Percentiles rank a stretch among this genome's conserved stretches.
phyloP scores from a whole-genome alignment of 2,113 vertebrate species.

The Solenodon paradoxus region DNA sequence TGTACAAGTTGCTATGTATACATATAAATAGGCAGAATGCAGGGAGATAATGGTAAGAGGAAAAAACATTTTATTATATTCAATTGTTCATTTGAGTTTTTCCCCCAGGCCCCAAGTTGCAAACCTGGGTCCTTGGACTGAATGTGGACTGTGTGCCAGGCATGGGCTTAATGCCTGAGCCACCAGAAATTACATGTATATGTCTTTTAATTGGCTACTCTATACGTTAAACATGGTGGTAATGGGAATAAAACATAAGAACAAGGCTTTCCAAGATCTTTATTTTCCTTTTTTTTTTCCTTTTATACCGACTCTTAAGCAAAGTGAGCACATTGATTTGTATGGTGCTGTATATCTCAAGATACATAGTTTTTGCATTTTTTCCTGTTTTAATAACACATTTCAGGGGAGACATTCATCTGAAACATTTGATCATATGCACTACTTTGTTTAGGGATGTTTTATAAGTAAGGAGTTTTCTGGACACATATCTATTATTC shows the following conservation, averaged over 20 bases:
- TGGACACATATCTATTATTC: not conserved
- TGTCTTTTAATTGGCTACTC: not conserved
- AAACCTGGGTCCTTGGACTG: too few species aligned
- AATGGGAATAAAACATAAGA: not conserved
- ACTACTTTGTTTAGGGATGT: not conserved
- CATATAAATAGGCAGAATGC: too few species aligned
- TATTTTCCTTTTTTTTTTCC: too few species aligned
- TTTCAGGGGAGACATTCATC: not conserved
- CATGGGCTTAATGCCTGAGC: too few species aligned
- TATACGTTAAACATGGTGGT: not conserved
- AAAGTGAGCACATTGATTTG: not conserved
- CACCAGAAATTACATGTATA: too few species aligned
- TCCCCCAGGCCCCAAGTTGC: too few species aligned
- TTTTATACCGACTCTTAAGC: not conserved
- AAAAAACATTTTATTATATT: too few species aligned
- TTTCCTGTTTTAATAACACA: not conserved
- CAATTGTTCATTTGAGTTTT: too few species aligned
- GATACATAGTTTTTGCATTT: not conserved
- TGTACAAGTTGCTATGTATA: not conserved
- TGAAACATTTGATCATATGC: fast-evolving
- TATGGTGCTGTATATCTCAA: not conserved
- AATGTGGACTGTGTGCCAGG: too few species aligned
- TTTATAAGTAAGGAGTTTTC: not conserved
- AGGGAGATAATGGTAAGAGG: too few species aligned
- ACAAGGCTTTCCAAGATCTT: not conserved